Evolutionary conservation across 2,113 vertebrate genomes (phyloP).

Genomic region (Trichechus manatus): DNA sequence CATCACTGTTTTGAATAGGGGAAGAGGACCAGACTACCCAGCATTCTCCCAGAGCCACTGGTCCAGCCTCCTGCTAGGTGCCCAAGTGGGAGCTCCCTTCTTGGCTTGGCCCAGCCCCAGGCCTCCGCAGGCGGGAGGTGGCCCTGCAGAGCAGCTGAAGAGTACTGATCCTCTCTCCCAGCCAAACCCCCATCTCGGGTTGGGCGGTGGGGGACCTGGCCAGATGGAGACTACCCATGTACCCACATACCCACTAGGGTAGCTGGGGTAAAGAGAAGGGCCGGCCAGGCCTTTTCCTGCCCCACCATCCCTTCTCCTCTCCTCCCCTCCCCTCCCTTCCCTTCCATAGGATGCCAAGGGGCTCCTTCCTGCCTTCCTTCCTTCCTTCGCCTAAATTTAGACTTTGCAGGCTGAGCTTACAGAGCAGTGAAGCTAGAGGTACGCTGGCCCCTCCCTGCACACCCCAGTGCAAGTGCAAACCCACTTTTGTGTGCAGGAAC

Average conservation of each 20-base stretch:
- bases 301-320: neutral
- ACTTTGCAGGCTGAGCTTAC: neutral
- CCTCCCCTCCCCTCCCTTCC: neutral
- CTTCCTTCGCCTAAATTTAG: constrained; percentile 78
- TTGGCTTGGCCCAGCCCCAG: neutral
- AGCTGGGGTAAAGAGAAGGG: neutral
- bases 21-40: neutral
- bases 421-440: neutral
- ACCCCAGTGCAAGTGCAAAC: neutral
- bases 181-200: neutral
- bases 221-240: neutral
- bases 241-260: neutral
- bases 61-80: neutral
- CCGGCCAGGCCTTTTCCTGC: constrained; percentile 47
- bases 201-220: neutral
- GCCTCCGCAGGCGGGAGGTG: neutral
- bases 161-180: neutral
- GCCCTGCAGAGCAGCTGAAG: neutral
- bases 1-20: neutral
- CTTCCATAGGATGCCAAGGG: neutral
- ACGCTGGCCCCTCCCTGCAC: neutral
- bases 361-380: constrained; percentile 48
- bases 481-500: neutral
- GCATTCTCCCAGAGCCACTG: neutral
- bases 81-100: neutral